Evolutionary conservation across 92 coral and sea anemone species (phyloP), one percentile per base, ranked within the genome.

Genomic region (Isaurus tuberculatus): DNA sequence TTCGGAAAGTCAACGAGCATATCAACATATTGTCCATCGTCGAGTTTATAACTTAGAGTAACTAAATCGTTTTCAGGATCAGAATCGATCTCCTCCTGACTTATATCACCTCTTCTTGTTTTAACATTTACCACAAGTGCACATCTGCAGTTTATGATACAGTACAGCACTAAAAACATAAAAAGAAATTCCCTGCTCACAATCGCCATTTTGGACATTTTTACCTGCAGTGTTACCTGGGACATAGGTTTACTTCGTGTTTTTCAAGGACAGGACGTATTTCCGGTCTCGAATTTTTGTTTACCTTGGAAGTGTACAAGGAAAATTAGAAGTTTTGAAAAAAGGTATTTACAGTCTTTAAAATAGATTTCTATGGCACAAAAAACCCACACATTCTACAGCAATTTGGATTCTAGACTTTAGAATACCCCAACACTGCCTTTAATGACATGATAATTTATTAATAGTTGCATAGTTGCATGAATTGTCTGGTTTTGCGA

Each of bases 61-160:
- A 97, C 95, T 20, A 90, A 79, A 44, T 92, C 98, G 80, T 87
- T 86, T 55, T 92, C 95, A 28, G 98, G 99, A 83, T 94, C 94
- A 10, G 97, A 86, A 48, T 40, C 74, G 42, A 97, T 91, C n/a
- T 66, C 85, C 80, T 97, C 92, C 80, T 86, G 92, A 15, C 93
- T 93, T 17, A 94, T 81, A 43, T 89, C 94, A 32, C 98, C 99
- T 36, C 85, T 84, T 49, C 85, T 97, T 36, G 98, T 87, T 82
- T 89, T 91, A 43, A 97, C 92, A 81, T 97, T 97, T 8, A 97
- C 99, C 42, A 90, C 86, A 69, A 97, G 97, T 29, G 85, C 85
- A 22, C 86, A 80, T 26, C 86, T 49, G 49, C 90, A 11, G 31
- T 77, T 57, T 79, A 44, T 86, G 44, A 89, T 65, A 51, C 86